phyloP scores from a whole-genome alignment of 2,113 vertebrate species.

The Madoqua kirkii region DNA sequence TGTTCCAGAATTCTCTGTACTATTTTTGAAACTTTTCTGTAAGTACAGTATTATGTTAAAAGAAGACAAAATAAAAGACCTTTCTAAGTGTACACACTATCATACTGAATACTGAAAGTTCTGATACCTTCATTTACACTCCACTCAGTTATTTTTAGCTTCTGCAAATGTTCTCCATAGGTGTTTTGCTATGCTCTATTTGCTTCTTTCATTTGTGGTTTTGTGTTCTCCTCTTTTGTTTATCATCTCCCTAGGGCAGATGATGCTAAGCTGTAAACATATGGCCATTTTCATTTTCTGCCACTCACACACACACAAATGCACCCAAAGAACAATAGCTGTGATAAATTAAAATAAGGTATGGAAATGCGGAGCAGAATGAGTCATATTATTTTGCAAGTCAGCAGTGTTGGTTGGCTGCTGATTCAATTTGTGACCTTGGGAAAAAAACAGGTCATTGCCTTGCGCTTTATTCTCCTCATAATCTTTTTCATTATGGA shows the following conservation, averaged over 20 bases:
- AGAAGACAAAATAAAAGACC: background rate
- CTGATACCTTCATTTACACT: background rate
- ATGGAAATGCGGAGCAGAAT: conserved; percentile 27
- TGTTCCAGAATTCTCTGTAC: background rate
- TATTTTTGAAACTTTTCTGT: background rate
- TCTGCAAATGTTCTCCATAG: background rate
- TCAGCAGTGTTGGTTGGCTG: conserved; percentile 21
- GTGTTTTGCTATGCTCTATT: background rate
- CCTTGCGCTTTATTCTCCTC: background rate
- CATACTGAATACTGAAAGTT: background rate
- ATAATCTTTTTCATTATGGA: background rate
- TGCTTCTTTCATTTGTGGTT: background rate
- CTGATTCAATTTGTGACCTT: conserved; percentile 42
- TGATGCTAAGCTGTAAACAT: conserved; percentile 40
- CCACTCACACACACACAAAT: background rate
- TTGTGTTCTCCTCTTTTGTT: background rate
- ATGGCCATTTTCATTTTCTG: conserved; percentile 55
- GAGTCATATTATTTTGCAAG: conserved; percentile 47
- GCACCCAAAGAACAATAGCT: background rate
- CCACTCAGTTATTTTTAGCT: background rate
- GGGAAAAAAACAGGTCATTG: background rate
- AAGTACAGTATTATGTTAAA: background rate
- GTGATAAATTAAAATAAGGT: conserved; percentile 48
- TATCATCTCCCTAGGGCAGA: conserved; percentile 38
- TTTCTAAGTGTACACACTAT: background rate